Conservation (phyloP, 2,797 vertebrate genomes). For the Myotis vivesi region DNA sequence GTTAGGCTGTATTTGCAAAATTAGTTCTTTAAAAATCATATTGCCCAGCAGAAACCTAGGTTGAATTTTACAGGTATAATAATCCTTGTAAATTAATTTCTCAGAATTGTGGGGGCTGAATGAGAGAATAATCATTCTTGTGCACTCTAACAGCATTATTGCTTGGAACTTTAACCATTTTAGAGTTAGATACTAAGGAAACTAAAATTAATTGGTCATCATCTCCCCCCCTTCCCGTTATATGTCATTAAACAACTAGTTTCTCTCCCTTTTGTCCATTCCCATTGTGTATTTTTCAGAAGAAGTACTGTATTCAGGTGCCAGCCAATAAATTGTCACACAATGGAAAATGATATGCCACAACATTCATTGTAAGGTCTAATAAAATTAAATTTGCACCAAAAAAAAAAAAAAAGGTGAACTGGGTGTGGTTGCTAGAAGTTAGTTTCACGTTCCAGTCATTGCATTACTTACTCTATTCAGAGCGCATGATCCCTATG, state of each 20-base stretch:
- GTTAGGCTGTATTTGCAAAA: constrained; percentile 43
- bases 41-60: constrained; percentile 15
- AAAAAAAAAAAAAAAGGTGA: too few relatives aligned
- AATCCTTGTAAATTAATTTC: constrained; percentile 34
- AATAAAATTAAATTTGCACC: constrained; percentile 79
- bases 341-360: constrained; percentile 70
- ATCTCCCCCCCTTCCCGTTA: neutral
- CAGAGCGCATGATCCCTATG: neutral
- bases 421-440: neutral
- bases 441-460: neutral
- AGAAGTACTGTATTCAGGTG: constrained; percentile 71
- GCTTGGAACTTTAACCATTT: constrained; percentile 19
- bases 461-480: neutral
- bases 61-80: constrained; percentile 27
- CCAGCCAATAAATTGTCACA: constrained; percentile 72
- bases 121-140: neutral
- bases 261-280: constrained; percentile 62
- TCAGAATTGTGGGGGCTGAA: neutral
- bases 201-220: constrained; percentile 45
- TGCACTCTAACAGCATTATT: constrained; percentile 1
- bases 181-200: constrained; percentile 50
- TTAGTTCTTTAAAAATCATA: constrained; percentile 38
- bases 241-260: constrained; percentile 58
- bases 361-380: constrained; percentile 75
- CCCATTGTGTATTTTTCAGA: constrained; percentile 67